Base-by-base conservation (phyloP, 2,888 invertebrate species). In the Pycnomerus fuliginosus region DNA sequence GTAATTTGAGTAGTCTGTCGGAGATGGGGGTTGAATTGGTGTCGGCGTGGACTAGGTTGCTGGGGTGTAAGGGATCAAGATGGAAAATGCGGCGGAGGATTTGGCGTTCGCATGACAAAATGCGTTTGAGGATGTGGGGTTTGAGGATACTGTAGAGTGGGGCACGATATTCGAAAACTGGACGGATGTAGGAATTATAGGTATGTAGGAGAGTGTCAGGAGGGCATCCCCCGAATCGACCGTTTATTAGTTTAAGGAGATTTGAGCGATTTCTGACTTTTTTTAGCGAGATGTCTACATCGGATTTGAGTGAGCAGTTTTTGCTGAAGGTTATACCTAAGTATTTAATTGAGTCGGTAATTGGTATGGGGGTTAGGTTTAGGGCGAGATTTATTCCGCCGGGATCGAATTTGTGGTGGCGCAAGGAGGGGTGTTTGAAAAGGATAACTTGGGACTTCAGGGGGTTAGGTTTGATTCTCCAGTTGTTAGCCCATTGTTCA, bases 161-260 rank as follows among this genome's bases (percentile, higher is more conserved):
- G 5, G 36, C 36, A 16, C 36, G 16, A 16, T 36, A 36, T 1
- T 36, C 36, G 1, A 36, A 15, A 11, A 36, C 2, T 2, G 36
- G 36, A 7, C 36, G n/a, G 10, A 28, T 36, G 16, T 16, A 36
- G 1, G 36, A 16, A 1, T 25, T 16, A 12, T 36, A 36, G 1
- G 28, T 36, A 12, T 36, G 36, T 7, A 8, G 12, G 3, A 36
- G 28, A 3, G 28, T 36, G 4, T 8, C 8, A 3, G 15, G 5
- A 8, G 10, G 2, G 4, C 27, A 27, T 1, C 28, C 28, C 3
- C 8, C 13, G 7, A 36, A 2, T 8, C 2, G 8, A 11, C 36
- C 36, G 1, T 15, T 8, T 3, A 28, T 14, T n/a, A 3, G 3
- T 1, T 13, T 10, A 1, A 36, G 36, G 3, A 36, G 16, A 7